Evolutionary conservation across 2,888 invertebrate species (phyloP), one percentile per base, ranked within the genome.

Genomic region (Tanypteryx hageni): DNA sequence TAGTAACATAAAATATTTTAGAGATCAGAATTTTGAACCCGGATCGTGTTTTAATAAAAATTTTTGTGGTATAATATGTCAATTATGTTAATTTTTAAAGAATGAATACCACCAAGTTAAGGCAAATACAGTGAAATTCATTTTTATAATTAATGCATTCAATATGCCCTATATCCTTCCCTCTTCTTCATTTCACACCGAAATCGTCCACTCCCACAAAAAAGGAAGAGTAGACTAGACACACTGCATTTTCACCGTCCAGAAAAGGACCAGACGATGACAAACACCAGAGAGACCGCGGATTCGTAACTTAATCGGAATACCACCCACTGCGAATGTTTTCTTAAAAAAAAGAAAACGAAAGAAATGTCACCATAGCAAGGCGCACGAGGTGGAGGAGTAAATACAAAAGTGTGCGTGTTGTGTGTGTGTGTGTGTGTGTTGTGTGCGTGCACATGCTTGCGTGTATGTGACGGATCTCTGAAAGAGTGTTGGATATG

Each of bases 301-400:
- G 89, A 89, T 89, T 64, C 89, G 64, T 89, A 89, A 31, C 89
- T 31, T 44, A 18, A 22, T 76, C 22, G 86, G 61, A 59, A 61
- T 31, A 61, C 86, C 86, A 31, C 86, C 86, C 86, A 86, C 86
- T 59, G 86, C 61, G 31, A 31, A 22, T 44, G 44, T 44, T 58
- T 27, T 61, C 86, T 64, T 64, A 16, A 14, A 22, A 76, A 76
- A 44, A 7, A 61, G 89, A 64, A n/a, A 86, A 64, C 61, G 61
- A 44, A 83, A 83, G 57, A 31, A 18, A 10, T 18, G 18, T 16
- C 57, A 31, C 83, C 44, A 44, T 57, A 83, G 56, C n/a, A n/a
- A 13, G n/a, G 22, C 86, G 22, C 7, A 56, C 16, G 59, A 27
- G 22, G 18, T 11, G 57, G n/a, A 61, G 44, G 64, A 18, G 64